Conservation (phyloP, 2,797 vertebrate species). For the Bradypodion pumilum region DNA sequence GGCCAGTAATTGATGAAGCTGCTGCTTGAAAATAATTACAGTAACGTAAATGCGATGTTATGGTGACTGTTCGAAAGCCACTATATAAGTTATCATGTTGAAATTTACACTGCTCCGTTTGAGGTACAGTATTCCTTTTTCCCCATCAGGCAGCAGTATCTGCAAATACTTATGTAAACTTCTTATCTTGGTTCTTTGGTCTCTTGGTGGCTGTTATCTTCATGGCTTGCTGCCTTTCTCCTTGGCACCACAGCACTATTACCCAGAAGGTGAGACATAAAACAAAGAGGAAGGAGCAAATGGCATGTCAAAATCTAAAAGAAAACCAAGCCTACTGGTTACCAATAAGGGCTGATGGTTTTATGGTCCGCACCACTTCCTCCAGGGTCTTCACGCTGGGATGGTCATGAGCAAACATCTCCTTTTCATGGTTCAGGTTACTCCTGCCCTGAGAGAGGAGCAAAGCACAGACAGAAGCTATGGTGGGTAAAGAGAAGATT, state of each 20-base stretch:
- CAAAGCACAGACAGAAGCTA: slow-evolving; percentile 14
- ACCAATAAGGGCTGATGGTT: slow-evolving; percentile 95
- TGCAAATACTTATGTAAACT: not conserved
- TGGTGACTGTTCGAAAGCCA: not conserved
- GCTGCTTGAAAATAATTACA: too few species aligned
- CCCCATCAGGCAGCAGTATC: not conserved
- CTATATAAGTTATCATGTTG: too few species aligned
- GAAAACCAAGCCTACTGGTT: not conserved
- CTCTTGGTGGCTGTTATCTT: not conserved
- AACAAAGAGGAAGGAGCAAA: not conserved
- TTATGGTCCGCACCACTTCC: slow-evolving; percentile 90
- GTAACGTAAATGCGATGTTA: not conserved
- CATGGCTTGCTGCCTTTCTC: not conserved
- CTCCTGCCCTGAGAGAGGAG: slow-evolving; percentile 80
- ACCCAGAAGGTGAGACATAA: not conserved
- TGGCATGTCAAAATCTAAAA: not conserved
- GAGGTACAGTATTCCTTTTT: too few species aligned
- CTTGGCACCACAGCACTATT: not conserved
- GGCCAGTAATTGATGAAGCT: too few species aligned
- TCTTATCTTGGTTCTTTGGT: too few species aligned
- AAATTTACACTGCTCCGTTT: not conserved
- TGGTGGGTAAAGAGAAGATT: not conserved
- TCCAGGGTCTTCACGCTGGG: slow-evolving; percentile 87
- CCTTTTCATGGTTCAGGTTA: slow-evolving; percentile 92
- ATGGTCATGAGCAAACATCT: slow-evolving; percentile 93